Evolutionary conservation across 2,113 vertebrate species (phyloP).

Genomic region (human (Homo sapiens)): DNA sequence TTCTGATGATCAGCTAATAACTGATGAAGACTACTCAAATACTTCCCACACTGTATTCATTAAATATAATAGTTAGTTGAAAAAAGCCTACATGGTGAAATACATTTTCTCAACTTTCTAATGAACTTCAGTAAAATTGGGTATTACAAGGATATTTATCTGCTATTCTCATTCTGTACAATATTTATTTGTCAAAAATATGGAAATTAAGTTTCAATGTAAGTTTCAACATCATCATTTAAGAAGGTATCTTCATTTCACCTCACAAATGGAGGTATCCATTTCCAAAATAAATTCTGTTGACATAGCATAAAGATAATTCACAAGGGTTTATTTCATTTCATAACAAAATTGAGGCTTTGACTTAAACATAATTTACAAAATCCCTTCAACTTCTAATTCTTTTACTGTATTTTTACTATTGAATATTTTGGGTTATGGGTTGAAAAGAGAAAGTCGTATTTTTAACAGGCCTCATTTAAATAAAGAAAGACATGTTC

Average conservation of each 20-base stretch:
- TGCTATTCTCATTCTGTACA: neutral
- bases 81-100: neutral
- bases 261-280: neutral
- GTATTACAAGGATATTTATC: neutral
- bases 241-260: neutral
- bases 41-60: neutral
- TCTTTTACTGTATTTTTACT: constrained; percentile 40
- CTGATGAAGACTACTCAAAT: neutral
- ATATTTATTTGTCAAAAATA: constrained; percentile 32
- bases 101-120: constrained; percentile 15
- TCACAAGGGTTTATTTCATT: neutral
- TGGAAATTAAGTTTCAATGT: neutral
- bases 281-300: neutral
- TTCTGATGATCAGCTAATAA: neutral
- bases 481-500: constrained; percentile 44
- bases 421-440: neutral
- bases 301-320: neutral
- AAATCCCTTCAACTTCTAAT: neutral
- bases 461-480: neutral
- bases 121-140: neutral
- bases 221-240: constrained; percentile 13
- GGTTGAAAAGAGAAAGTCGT: neutral
- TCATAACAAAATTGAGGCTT: constrained; percentile 21
- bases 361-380: neutral
- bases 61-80: neutral